A percentile compares a stretch with the other conserved stretches of the same genome.
Evolutionary conservation across 92 coral and sea anemone genomes (phyloP).

Genomic region (Paramuricea clavata): DNA sequence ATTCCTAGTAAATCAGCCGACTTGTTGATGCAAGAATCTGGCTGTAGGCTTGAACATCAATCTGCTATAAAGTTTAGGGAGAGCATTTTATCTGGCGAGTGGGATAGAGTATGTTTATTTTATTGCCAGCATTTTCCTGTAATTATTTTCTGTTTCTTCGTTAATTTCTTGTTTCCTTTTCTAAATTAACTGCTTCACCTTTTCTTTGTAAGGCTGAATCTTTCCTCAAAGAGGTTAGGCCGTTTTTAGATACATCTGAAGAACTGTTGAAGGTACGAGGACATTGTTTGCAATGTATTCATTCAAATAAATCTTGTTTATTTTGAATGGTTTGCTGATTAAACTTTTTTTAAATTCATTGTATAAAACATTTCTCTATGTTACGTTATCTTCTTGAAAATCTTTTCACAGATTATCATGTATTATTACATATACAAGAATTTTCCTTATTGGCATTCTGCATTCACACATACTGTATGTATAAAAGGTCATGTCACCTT

Average conservation of each 20-base stretch:
- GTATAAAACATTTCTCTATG: background rate
- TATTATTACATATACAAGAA: background rate
- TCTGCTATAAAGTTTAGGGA: conserved; percentile 98
- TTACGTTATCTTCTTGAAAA: background rate
- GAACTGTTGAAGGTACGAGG: conserved; percentile 89
- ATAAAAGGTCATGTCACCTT: background rate
- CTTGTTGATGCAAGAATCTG: conserved; percentile 94
- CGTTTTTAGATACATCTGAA: conserved; percentile 88
- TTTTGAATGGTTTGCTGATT: conserved; percentile 19
- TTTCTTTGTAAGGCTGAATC: conserved; percentile 87
- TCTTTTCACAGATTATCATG: background rate
- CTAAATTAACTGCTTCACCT: background rate
- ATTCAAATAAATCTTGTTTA: background rate
- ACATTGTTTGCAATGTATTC: no score
- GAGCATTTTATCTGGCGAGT: conserved; percentile 97
- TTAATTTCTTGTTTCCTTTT: background rate
- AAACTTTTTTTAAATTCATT: background rate
- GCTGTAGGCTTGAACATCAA: conserved; percentile 99
- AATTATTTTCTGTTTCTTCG: background rate
- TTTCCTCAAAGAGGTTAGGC: conserved; percentile 91
- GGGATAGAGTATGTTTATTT: conserved; percentile 87
- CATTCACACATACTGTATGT: background rate
- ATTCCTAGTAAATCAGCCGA: conserved; percentile 89
- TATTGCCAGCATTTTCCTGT: background rate
- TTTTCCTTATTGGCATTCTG: background rate